Conservation (phyloP, 1,140 invertebrate species). For the Heliconius hermathena region DNA sequence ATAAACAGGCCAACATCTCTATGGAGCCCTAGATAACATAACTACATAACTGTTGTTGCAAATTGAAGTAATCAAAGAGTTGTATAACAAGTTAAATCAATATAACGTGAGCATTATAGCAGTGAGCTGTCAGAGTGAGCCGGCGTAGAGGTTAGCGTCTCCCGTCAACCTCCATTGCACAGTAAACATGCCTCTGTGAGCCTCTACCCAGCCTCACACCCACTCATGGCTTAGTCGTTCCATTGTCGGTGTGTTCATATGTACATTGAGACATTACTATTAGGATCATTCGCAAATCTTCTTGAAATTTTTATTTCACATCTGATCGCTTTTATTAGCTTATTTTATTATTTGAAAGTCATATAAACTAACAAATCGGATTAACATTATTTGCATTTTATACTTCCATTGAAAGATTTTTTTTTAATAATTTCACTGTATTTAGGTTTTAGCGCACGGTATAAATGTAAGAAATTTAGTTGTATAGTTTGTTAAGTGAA, state of each 20-base stretch:
- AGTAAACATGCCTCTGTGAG: conserved; percentile 70
- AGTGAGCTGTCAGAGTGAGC: conserved; percentile 57
- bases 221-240: conserved; percentile 76
- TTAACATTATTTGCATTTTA: conserved; percentile 71
- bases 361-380: conserved; percentile 69
- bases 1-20: too few species aligned
- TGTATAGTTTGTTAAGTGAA: conserved; percentile 45
- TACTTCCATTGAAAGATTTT: conserved; percentile 51
- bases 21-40: too few species aligned
- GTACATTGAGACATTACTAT: conserved; percentile 68
- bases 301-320: conserved; percentile 72
- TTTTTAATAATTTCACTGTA: conserved; percentile 64
- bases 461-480: conserved; percentile 55
- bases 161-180: conserved; percentile 64
- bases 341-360: conserved; percentile 70
- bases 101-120: neutral
- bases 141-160: conserved; percentile 60
- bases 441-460: conserved; percentile 67
- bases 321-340: conserved; percentile 73
- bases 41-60: too few species aligned
- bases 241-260: conserved; percentile 76
- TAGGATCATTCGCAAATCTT: conserved; percentile 69
- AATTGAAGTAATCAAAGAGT: too few species aligned
- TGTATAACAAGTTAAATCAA: neutral
- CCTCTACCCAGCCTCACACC: conserved; percentile 74